phyloP scores from a whole-genome alignment of 2,888 invertebrate species.

The Lumbricus terrestris region DNA sequence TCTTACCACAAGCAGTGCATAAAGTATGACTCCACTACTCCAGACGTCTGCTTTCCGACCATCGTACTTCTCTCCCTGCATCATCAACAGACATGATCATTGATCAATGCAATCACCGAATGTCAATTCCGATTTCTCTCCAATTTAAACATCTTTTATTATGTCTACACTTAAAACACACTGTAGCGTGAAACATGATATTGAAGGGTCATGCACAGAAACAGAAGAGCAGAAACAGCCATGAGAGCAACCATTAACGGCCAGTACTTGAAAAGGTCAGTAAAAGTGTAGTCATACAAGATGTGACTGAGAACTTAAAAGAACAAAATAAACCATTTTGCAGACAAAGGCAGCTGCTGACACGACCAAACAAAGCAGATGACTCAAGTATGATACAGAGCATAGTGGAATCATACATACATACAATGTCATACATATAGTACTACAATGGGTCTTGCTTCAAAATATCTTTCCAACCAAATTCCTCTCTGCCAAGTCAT shows the following conservation, averaged over 20 bases:
- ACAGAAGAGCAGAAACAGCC: neutral
- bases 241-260: neutral
- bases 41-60: constrained; percentile 97
- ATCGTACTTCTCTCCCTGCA: constrained; percentile 97
- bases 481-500: too few relatives aligned
- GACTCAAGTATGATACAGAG: neutral
- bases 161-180: constrained; percentile 4
- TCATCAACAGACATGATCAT: neutral
- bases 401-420: neutral
- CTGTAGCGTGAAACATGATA: too few relatives aligned
- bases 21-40: constrained; percentile 98
- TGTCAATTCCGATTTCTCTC: neutral
- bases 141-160: neutral
- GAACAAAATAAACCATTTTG: neutral
- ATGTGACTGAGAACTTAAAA: neutral
- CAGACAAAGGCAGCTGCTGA: neutral
- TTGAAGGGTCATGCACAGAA: neutral
- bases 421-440: too few relatives aligned
- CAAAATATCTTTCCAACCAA: too few relatives aligned
- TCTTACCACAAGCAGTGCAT: constrained; percentile 83
- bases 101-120: neutral
- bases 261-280: neutral
- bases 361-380: neutral
- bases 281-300: neutral
- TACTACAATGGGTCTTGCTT: too few relatives aligned